phyloP scores from a whole-genome alignment of 2,113 vertebrate species.

The Nycticorax nycticorax region DNA sequence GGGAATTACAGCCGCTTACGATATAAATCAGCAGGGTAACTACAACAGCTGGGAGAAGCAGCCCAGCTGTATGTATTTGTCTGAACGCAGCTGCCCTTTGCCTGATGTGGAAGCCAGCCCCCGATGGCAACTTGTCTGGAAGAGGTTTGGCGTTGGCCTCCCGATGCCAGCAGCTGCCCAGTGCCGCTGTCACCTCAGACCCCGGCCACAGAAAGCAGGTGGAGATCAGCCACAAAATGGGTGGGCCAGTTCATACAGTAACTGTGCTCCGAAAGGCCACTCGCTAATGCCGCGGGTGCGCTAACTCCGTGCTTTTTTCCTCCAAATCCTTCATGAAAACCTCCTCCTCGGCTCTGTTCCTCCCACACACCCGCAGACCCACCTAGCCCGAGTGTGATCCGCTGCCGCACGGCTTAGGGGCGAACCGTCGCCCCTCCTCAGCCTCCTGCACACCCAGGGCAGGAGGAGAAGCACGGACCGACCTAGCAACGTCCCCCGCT shows the following conservation, averaged over 20 bases:
- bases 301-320: fast-evolving
- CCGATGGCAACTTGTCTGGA: neutral
- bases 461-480: neutral
- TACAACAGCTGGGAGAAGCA: neutral
- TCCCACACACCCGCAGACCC: fast-evolving
- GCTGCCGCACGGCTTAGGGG: fast-evolving
- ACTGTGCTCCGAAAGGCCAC: too few species aligned
- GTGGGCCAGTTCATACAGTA: fast-evolving
- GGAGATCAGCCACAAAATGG: fast-evolving
- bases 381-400: fast-evolving
- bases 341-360: neutral
- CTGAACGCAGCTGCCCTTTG: neutral
- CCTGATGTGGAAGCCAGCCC: fast-evolving
- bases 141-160: neutral
- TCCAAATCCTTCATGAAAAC: neutral
- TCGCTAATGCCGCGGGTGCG: fast-evolving
- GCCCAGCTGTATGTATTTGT: fast-evolving
- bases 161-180: fast-evolving
- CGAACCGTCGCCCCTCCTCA: fast-evolving
- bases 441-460: neutral
- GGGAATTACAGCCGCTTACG: neutral
- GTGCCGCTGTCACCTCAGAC: fast-evolving
- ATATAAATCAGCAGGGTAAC: neutral
- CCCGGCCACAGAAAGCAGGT: fast-evolving
- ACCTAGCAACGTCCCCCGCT: fast-evolving